Percentiles rank a stretch among this genome's conserved stretches.
phyloP scores from a whole-genome alignment of 2,113 vertebrate genomes.

The Argyrosomus japonicus region DNA sequence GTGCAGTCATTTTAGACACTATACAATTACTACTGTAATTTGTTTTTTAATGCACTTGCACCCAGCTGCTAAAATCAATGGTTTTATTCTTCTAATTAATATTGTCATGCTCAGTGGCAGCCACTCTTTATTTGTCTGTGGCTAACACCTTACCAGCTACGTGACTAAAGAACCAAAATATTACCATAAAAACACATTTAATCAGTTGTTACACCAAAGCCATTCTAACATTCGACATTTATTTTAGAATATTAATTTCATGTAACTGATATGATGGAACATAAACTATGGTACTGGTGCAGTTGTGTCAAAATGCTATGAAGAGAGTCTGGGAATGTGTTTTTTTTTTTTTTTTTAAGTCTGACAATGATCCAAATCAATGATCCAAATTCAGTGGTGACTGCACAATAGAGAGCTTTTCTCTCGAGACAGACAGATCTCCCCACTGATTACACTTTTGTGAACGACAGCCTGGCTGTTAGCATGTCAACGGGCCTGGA shows the following conservation, averaged over 20 bases:
- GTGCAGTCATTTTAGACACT: not conserved
- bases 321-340: slow-evolving; percentile 23
- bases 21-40: not conserved
- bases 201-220: not conserved
- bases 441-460: slow-evolving; percentile 50
- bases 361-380: slow-evolving; percentile 60
- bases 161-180: slow-evolving; percentile 13
- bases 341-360: slow-evolving; percentile 25
- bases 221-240: not conserved
- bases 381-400: slow-evolving; percentile 47
- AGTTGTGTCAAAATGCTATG: not conserved
- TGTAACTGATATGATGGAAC: not conserved
- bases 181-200: not conserved
- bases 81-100: slow-evolving; percentile 31
- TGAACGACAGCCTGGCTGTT: slow-evolving; percentile 53
- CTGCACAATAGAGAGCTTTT: slow-evolving; percentile 49
- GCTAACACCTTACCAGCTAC: slow-evolving; percentile 23
- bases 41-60: slow-evolving; percentile 13
- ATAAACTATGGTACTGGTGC: not conserved
- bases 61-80: slow-evolving; percentile 27
- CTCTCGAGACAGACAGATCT: slow-evolving; percentile 48
- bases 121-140: slow-evolving; percentile 7
- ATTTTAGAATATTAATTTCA: not conserved
- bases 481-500: not conserved
- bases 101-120: slow-evolving; percentile 6